Conservation (phyloP, 2,797 vertebrate genomes). For the Pelochelys cantorii region DNA sequence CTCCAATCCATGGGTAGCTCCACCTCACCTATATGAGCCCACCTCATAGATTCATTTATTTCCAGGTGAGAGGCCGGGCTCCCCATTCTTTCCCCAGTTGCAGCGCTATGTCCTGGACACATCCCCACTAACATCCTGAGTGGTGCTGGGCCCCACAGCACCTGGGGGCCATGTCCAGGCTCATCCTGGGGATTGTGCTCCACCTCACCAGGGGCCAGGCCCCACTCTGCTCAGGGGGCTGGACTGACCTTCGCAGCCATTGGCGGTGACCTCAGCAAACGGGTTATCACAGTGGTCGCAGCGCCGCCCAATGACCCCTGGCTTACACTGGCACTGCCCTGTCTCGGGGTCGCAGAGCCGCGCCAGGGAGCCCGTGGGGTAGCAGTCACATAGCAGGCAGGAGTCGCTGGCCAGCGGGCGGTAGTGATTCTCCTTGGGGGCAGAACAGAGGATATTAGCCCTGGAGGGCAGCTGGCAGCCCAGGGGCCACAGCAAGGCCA, state of each 20-base stretch:
- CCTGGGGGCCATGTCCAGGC: neutral
- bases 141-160: neutral
- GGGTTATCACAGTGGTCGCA: conserved; percentile 97
- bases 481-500: neutral
- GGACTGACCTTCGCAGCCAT: conserved; percentile 91
- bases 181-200: neutral
- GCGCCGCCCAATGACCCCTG: conserved; percentile 93
- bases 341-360: conserved; percentile 88
- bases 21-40: neutral
- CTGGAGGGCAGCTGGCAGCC: neutral
- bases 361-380: conserved; percentile 92
- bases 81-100: neutral
- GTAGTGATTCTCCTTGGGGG: conserved; percentile 93
- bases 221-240: neutral
- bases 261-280: conserved; percentile 93
- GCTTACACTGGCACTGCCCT: conserved; percentile 93
- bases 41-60: neutral
- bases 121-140: too few relatives aligned
- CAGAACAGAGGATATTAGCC: neutral
- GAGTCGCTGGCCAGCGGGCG: conserved; percentile 79
- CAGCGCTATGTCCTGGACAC: neutral
- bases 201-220: neutral
- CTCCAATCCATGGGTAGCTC: neutral
- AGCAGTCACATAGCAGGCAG: conserved; percentile 94
- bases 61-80: neutral